phyloP scores from a whole-genome alignment of 2,888 invertebrate species.

The Dolichomitus sp. region DNA sequence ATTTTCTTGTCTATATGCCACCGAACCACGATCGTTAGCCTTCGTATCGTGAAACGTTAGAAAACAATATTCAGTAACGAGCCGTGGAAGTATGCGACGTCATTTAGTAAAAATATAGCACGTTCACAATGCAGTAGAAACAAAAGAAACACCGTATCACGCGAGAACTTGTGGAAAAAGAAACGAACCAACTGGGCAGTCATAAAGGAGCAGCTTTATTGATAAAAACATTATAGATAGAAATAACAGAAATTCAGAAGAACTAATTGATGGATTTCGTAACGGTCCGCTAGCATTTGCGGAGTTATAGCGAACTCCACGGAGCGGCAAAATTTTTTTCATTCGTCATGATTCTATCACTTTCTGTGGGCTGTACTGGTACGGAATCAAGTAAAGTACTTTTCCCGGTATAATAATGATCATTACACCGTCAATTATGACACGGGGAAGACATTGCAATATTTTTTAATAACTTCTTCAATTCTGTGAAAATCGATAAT shows the following conservation, averaged over 20 bases:
- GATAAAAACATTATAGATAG: neutral
- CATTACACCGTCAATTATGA: slow-evolving; percentile 30
- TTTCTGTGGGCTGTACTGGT: neutral
- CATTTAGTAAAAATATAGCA: neutral
- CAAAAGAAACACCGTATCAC: neutral
- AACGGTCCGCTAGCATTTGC: slow-evolving; percentile 21
- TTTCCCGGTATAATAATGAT: slow-evolving; percentile 30
- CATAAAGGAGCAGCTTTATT: neutral
- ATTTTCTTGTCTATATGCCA: slow-evolving; percentile 10
- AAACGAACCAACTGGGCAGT: neutral
- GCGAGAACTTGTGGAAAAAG: neutral
- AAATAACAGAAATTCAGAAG: slow-evolving; percentile 32
- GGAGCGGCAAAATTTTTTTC: slow-evolving; percentile 22
- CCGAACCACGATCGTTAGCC: slow-evolving; percentile 9
- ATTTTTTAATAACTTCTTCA: slow-evolving; percentile 42
- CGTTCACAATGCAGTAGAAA: neutral
- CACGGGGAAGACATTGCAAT: slow-evolving; percentile 27
- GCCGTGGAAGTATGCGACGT: slow-evolving; percentile 20
- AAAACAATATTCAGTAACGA: neutral
- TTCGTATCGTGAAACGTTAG: slow-evolving; percentile 25
- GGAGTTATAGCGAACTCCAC: slow-evolving; percentile 4
- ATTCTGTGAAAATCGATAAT: slow-evolving; percentile 28
- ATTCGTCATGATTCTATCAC: neutral
- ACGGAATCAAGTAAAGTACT: slow-evolving; percentile 4
- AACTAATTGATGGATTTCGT: slow-evolving; percentile 34